phyloP scores from a whole-genome alignment of 2,888 invertebrate genomes.

The Ptilodon capucinus region DNA sequence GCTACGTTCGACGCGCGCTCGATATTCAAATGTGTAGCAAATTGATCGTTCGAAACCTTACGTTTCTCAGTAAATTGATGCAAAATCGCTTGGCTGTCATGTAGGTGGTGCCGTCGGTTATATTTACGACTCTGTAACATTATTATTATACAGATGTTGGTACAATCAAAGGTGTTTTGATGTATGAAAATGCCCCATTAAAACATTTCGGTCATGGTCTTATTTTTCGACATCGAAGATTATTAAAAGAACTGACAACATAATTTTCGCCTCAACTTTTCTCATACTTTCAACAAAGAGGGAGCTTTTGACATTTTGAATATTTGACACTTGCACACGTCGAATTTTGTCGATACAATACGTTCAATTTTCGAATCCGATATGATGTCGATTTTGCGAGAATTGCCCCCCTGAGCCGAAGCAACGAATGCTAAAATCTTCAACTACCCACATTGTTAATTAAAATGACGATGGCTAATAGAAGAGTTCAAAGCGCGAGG shows the following conservation, averaged over 20 bases:
- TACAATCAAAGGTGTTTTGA: conserved; percentile 17
- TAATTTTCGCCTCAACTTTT: too few species aligned
- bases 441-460: background rate
- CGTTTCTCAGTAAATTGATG: conserved; percentile 45
- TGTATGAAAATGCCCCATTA: conserved; percentile 25
- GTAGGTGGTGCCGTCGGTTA: conserved; percentile 28
- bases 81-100: conserved; percentile 33
- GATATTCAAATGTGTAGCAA: conserved; percentile 33
- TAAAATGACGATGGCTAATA: background rate
- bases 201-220: conserved; percentile 31
- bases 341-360: too few species aligned
- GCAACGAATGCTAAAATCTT: background rate
- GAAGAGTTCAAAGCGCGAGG: background rate
- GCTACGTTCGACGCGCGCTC: conserved; percentile 27
- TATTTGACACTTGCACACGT: too few species aligned
- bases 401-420: too few species aligned
- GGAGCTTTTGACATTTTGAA: too few species aligned
- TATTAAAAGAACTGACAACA: background rate
- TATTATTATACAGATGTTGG: conserved; percentile 7
- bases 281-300: too few species aligned
- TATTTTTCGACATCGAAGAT: conserved; percentile 14
- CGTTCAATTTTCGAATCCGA: too few species aligned
- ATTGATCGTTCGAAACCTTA: conserved; percentile 44
- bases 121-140: conserved; percentile 15
- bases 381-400: too few species aligned